Evolutionary conservation across 2,113 vertebrate genomes (phyloP).

Genomic region (Typhlomys cinereus): DNA sequence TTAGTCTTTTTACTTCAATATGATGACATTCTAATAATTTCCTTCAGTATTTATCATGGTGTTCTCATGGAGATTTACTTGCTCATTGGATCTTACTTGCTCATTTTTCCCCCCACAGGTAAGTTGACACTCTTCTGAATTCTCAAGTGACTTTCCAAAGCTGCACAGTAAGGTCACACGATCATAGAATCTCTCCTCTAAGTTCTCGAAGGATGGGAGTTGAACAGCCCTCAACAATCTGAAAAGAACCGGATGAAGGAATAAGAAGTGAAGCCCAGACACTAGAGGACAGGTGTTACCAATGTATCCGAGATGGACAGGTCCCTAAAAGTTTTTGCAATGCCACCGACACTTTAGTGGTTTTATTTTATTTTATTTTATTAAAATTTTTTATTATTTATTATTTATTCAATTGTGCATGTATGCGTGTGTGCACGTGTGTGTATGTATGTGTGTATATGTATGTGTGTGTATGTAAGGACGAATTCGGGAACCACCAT

Average conservation of each 20-base stretch:
- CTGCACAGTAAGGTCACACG: no score
- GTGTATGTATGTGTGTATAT: no score
- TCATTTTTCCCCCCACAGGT: neutral
- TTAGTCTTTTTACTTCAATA: neutral
- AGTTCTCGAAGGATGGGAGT: no score
- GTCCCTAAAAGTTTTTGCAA: neutral
- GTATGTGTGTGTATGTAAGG: no score
- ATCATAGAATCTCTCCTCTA: neutral
- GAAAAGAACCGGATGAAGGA: neutral
- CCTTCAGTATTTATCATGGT: neutral
- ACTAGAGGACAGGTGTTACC: rapidly evolving
- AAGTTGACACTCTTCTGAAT: neutral
- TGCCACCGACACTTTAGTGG: neutral
- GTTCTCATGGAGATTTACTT: neutral
- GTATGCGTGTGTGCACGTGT: no score
- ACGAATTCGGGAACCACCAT: no score
- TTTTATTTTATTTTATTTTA: no score
- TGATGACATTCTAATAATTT: neutral
- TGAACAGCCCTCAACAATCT: no score
- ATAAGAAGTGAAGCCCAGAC: neutral
- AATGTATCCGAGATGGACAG: neutral
- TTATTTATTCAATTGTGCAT: no score
- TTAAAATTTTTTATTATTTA: no score
- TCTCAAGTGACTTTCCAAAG: neutral
- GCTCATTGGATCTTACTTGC: neutral